phyloP scores from a whole-genome alignment of 2,888 invertebrate genomes.

The Apamea anceps region DNA sequence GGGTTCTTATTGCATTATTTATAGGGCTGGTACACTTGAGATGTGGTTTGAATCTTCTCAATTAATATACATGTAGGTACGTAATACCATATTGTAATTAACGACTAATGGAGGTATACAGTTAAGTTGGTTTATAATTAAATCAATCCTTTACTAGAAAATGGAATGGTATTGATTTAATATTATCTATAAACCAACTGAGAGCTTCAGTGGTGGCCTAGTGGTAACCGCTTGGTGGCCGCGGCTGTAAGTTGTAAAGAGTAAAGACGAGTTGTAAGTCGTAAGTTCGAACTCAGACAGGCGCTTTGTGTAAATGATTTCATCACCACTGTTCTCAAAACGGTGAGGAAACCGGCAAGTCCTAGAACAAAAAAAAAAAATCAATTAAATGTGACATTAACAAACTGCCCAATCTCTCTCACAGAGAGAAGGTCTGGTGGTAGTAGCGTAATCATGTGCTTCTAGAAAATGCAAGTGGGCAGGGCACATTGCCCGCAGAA shows the following conservation, averaged over 20 bases:
- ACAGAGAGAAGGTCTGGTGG: background rate
- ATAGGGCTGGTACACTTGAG: slow-evolving; percentile 31
- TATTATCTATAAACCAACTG: no score
- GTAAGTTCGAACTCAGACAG: no score
- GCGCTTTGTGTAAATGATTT: no score
- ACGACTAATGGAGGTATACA: background rate
- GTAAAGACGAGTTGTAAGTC: no score
- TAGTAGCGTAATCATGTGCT: no score
- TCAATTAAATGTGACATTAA: background rate
- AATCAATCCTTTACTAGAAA: background rate
- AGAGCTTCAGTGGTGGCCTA: no score
- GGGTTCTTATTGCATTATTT: slow-evolving; percentile 2
- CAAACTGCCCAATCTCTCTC: background rate
- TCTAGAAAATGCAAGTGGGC: background rate
- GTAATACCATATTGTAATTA: background rate
- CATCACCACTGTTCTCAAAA: background rate
- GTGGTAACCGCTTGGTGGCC: no score
- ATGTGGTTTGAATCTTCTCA: background rate
- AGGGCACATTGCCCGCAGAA: background rate
- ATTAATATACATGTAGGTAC: background rate
- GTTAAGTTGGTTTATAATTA: background rate
- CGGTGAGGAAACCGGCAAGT: background rate
- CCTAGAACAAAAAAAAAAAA: background rate
- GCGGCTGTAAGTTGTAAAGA: no score
- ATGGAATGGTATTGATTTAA: background rate